Percentiles rank a stretch among this genome's conserved stretches.
These are phyloP conservation scores for Neria commutata DNA, from an alignment of 2,888 invertebrate species.

Conservation along the genomic window DNA sequence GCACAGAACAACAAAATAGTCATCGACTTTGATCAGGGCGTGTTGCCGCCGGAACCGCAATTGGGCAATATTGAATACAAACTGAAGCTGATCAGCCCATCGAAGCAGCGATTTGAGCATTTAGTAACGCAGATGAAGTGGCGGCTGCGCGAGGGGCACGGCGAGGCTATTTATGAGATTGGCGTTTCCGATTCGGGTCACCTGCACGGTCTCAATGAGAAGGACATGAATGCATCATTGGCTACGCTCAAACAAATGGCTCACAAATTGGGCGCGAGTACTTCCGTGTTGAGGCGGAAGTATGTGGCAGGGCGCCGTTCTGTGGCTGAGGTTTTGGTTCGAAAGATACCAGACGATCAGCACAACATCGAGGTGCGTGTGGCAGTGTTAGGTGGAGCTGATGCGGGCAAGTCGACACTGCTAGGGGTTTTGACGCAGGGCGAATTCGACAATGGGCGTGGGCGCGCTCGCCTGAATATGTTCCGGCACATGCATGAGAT, in stretches of 20 bases:
- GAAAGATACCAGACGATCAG: conserved; percentile 87
- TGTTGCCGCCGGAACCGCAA: conserved; percentile 91
- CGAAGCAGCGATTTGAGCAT: conserved; percentile 91
- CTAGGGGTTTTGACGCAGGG: conserved; percentile 96
- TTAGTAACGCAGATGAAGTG: conserved; percentile 99
- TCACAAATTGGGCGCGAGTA: conserved; percentile 80
- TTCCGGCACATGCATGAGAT: conserved; percentile 96
- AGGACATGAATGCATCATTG: conserved; percentile 87
- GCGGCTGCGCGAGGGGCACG: conserved; percentile 94
- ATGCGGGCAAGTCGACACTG: conserved; percentile 96
- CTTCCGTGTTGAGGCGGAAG: conserved; percentile 75
- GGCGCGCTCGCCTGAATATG: conserved; percentile 93
- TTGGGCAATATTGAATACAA: conserved; percentile 97
- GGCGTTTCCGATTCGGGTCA: conserved; percentile 92
- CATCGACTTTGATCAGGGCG: conserved; percentile 66
- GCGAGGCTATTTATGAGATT: conserved; percentile 96
- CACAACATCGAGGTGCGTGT: conserved; percentile 88
- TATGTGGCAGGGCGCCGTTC: conserved; percentile 65
- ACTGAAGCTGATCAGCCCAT: conserved; percentile 89
- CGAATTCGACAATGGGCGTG: conserved; percentile 93
- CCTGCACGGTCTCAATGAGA: conserved; percentile 80
- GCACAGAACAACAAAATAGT: conserved; percentile 50
- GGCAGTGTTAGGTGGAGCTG: conserved; percentile 93
- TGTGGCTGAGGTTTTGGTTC: conserved; percentile 86
- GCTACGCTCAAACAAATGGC: conserved; percentile 90